Percentiles rank a stretch among this genome's conserved stretches.
phyloP scores from a whole-genome alignment of 2,113 vertebrate genomes.

The Lophura nycthemera region DNA sequence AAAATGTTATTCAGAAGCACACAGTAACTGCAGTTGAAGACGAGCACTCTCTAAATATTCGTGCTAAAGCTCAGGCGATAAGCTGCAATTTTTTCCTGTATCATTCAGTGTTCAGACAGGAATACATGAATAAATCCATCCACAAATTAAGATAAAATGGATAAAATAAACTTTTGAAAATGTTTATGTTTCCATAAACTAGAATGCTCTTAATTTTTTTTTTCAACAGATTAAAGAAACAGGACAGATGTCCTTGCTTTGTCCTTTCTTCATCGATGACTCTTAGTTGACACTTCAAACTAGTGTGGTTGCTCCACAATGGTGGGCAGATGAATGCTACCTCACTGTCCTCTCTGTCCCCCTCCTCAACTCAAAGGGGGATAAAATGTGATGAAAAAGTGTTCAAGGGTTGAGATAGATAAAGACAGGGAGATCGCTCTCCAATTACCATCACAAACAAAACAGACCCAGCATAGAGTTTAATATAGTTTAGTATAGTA shows the following conservation, averaged over 20 bases:
- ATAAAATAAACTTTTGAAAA: not conserved
- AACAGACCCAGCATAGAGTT: too few relatives aligned
- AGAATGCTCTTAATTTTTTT: not conserved
- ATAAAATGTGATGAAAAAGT: not conserved
- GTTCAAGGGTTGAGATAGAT: not conserved
- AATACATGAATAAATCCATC: not conserved
- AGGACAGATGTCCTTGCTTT: not conserved
- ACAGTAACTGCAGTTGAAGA: not conserved
- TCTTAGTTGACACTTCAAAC: not conserved
- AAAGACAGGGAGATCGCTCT: not conserved
- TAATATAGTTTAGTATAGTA: too few relatives aligned
- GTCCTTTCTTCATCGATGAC: not conserved
- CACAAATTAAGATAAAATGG: not conserved
- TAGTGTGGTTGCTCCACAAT: not conserved
- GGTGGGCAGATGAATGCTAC: not conserved
- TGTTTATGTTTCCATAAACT: not conserved
- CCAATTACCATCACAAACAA: not conserved
- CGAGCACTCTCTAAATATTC: not conserved
- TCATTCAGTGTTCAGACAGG: not conserved
- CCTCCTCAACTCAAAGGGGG: not conserved
- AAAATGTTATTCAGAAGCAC: not conserved
- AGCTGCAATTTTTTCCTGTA: not conserved
- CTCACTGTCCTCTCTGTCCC: not conserved
- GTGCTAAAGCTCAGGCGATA: not conserved
- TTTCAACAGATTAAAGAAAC: not conserved